Percentiles rank a stretch among this genome's conserved stretches.
Evolutionary conservation across 2,888 invertebrate species (phyloP).

Genomic region (Perdita meconis): DNA sequence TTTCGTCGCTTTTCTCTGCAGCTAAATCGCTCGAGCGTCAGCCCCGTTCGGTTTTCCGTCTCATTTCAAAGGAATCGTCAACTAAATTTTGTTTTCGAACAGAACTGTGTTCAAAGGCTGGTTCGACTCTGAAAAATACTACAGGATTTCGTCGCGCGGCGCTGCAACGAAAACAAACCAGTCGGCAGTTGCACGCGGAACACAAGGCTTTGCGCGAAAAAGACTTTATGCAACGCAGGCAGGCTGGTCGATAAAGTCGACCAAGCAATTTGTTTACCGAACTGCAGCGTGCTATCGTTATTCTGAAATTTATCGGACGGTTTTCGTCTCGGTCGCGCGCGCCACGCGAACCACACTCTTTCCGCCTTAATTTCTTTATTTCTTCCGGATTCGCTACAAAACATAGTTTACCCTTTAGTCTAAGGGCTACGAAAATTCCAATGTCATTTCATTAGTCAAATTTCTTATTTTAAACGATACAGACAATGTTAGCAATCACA

Average conservation of each 20-base stretch:
- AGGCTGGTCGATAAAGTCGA: conserved; percentile 33
- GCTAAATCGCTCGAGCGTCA: no score
- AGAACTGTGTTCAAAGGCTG: not conserved
- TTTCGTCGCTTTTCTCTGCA: not conserved
- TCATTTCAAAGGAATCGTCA: not conserved
- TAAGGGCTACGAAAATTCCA: no score
- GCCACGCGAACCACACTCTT: no score
- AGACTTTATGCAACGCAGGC: conserved; percentile 44
- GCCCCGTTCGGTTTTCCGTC: not conserved
- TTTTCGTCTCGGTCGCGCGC: not conserved
- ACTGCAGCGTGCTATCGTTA: conserved; percentile 14
- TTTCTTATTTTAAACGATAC: no score
- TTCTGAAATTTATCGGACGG: conserved; percentile 7
- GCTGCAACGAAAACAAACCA: not conserved
- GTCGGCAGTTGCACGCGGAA: conserved; percentile 15
- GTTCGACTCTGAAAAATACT: no score
- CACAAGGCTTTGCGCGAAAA: conserved; percentile 18
- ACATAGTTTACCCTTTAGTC: no score
- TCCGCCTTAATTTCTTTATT: no score
- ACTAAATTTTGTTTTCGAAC: not conserved
- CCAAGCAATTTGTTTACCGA: conserved; percentile 43
- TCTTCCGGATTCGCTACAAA: no score
- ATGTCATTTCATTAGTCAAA: no score
- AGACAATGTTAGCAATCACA: no score
- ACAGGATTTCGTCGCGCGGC: no score